Evolutionary conservation across 2,113 vertebrate genomes (phyloP).

Genomic region (Oenanthe melanoleuca): DNA sequence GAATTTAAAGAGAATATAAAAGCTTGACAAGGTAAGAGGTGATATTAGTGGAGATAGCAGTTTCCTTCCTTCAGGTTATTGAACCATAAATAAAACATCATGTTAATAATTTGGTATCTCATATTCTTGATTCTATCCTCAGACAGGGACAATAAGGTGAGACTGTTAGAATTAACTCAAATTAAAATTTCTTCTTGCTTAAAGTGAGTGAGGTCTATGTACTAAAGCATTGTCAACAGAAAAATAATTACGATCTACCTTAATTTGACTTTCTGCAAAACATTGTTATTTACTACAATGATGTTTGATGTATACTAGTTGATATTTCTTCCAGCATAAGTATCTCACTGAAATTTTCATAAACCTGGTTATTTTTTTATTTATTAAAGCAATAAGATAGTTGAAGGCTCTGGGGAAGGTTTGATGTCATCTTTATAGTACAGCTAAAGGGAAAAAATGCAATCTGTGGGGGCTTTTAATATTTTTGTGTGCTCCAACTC

Average conservation of each 20-base stretch:
- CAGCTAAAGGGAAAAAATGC: slow-evolving; percentile 38
- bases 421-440: not conserved
- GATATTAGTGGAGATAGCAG: not conserved
- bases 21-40: not conserved
- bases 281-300: slow-evolving; percentile 19
- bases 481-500: not conserved
- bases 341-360: slow-evolving; percentile 42
- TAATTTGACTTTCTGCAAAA: slow-evolving; percentile 53
- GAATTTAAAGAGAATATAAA: not conserved
- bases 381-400: slow-evolving; percentile 38
- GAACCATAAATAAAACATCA: not conserved
- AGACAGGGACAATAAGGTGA: not conserved
- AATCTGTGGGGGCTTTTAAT: not conserved
- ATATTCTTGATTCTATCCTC: not conserved
- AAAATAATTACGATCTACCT: slow-evolving; percentile 31
- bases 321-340: slow-evolving; percentile 32
- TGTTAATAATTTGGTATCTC: not conserved
- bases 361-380: slow-evolving; percentile 3
- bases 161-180: not conserved
- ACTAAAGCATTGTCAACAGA: not conserved
- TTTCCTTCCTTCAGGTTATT: not conserved
- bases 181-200: not conserved
- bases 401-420: slow-evolving; percentile 32
- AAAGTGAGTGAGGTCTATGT: not conserved
- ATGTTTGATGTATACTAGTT: not conserved